A percentile compares a stretch with the other conserved stretches of the same genome.
These are phyloP conservation scores for Netelia virgata DNA, from an alignment of 2,888 invertebrate species.

Conservation along the genomic window DNA sequence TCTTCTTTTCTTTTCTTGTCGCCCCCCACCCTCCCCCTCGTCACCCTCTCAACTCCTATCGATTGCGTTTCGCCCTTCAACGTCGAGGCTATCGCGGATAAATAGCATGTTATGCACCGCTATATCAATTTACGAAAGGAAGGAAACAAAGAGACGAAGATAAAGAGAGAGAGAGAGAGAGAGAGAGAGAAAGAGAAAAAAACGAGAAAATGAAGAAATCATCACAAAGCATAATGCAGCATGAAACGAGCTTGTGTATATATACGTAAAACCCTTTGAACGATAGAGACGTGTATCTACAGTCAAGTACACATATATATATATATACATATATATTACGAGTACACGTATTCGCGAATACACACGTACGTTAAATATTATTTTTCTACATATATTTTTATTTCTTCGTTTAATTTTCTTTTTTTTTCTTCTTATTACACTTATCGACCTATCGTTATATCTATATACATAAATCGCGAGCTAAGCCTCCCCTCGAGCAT, in stretches of 20 bases:
- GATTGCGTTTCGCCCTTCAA: slow-evolving; percentile 47
- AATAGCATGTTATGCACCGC: slow-evolving; percentile 23
- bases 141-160: background rate
- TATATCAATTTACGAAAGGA: slow-evolving; percentile 23
- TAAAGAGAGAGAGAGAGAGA: background rate
- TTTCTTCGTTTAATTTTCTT: background rate
- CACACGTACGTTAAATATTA: too few relatives aligned
- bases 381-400: too few relatives aligned
- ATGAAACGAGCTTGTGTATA: background rate
- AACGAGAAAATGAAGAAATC: slow-evolving; percentile 11
- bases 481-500: background rate
- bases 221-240: slow-evolving; percentile 16
- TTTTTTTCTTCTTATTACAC: background rate
- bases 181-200: background rate
- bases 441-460: background rate
- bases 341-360: too few relatives aligned
- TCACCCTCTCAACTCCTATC: slow-evolving; percentile 9
- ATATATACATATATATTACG: background rate
- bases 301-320: background rate
- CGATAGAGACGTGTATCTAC: background rate
- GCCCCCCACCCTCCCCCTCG: slow-evolving; percentile 13
- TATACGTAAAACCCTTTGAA: slow-evolving; percentile 4
- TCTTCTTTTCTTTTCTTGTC: slow-evolving; percentile 1
- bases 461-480: slow-evolving; percentile 1
- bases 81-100: slow-evolving; percentile 17